Percentiles rank a stretch among this genome's conserved stretches.
Conservation (phyloP, 2,113 vertebrate genomes). For the Bufo gargarizans region DNA sequence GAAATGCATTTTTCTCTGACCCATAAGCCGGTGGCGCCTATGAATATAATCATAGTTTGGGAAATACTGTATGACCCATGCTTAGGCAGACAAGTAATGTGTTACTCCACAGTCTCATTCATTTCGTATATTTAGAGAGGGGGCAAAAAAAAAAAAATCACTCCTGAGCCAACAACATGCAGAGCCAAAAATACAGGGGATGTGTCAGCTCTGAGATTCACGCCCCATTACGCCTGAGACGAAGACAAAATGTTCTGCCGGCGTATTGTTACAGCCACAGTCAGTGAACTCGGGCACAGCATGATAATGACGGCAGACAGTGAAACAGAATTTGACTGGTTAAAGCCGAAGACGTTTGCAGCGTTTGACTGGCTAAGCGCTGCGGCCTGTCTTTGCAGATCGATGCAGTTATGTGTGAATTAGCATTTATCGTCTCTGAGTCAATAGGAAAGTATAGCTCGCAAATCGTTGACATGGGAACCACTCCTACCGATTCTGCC, state of each 20-base stretch:
- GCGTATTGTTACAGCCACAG: background rate
- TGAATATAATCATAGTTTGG: conserved; percentile 8
- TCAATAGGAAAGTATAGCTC: conserved; percentile 14
- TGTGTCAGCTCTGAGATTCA: conserved; percentile 28
- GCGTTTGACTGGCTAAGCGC: conserved; percentile 11
- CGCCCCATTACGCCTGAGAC: conserved; percentile 18
- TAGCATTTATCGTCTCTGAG: background rate
- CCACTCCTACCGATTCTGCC: background rate
- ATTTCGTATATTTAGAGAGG: conserved; percentile 15
- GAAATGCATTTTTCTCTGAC: conserved; percentile 1
- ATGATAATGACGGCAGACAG: background rate
- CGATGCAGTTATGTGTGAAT: background rate
- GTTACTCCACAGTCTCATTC: background rate
- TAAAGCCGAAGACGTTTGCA: background rate
- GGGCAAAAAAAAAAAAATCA: background rate
- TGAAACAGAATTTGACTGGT: conserved; percentile 13
- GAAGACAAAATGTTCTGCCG: conserved; percentile 34
- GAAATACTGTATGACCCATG: background rate
- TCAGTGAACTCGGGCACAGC: background rate
- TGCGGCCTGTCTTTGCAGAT: background rate
- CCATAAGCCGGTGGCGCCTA: background rate
- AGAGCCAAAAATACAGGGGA: conserved; percentile 29
- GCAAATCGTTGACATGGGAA: conserved; percentile 7
- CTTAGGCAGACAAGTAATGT: background rate
- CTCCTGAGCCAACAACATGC: background rate